These are phyloP conservation scores for Morone chrysops DNA, from an alignment of 2,113 vertebrate genomes.

Conservation along the genomic window DNA sequence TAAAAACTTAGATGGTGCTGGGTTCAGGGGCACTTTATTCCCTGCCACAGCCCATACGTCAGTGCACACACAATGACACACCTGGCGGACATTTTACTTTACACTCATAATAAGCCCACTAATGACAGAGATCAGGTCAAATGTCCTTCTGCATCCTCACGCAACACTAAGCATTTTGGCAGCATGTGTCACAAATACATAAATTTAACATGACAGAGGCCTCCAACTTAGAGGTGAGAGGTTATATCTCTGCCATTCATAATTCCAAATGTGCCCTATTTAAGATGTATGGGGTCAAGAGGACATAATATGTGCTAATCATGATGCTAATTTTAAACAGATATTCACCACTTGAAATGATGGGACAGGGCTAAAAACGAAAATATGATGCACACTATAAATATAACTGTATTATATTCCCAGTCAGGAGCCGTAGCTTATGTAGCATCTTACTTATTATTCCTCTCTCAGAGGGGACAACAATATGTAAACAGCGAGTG, in stretches of 20 bases:
- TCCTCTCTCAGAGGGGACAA: constrained; percentile 16
- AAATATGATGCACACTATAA: neutral
- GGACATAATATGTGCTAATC: constrained; percentile 32
- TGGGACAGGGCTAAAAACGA: neutral
- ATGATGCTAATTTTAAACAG: constrained; percentile 49
- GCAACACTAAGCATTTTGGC: constrained; percentile 69
- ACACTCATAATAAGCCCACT: constrained; percentile 44
- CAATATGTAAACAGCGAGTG: constrained; percentile 33
- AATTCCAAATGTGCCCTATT: constrained; percentile 39
- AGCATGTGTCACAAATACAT: constrained; percentile 67
- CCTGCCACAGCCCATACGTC: neutral
- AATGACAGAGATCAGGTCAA: constrained; percentile 75
- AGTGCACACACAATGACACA: constrained; percentile 28
- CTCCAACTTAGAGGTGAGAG: constrained; percentile 58
- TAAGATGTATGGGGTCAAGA: constrained; percentile 37
- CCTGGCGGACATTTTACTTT: constrained; percentile 25
- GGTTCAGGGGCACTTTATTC: constrained; percentile 2
- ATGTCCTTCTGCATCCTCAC: constrained; percentile 49
- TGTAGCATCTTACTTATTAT: constrained; percentile 29
- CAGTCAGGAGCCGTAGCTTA: neutral
- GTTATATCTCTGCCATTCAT: constrained; percentile 71
- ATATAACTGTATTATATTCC: constrained; percentile 2
- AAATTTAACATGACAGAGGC: constrained; percentile 77
- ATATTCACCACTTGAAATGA: constrained; percentile 30
- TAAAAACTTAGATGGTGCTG: neutral